A percentile compares a stretch with the other conserved stretches of the same genome.
These are phyloP conservation scores for Ptychodera flava DNA, from an alignment of 35 echinoderm and acorn worm genomes.

Conservation along the genomic window DNA sequence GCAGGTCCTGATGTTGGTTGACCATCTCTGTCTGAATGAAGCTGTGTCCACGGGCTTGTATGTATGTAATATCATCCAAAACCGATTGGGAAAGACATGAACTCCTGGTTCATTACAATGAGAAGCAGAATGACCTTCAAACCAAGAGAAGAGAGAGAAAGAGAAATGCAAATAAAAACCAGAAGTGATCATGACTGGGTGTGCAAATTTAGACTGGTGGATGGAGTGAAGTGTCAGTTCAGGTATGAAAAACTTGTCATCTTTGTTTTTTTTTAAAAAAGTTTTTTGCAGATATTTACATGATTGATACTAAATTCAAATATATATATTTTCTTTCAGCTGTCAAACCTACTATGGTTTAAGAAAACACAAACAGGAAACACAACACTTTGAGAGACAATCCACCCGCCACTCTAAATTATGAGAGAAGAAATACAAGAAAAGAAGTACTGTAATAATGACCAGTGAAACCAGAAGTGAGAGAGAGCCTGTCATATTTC, in stretches of 20 bases:
- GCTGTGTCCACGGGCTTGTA: neutral
- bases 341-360: neutral
- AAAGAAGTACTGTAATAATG: too few species aligned
- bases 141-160: neutral
- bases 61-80: conserved; percentile 2
- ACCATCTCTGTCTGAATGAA: neutral
- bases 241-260: neutral
- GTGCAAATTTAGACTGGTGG: neutral
- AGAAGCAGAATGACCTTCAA: neutral
- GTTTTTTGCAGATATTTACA: neutral
- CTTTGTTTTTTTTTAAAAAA: neutral
- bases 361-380: neutral
- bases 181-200: neutral
- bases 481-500: too few species aligned
- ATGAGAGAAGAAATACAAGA: too few species aligned
- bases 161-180: neutral
- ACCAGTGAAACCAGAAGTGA: too few species aligned
- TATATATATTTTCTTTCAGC: neutral
- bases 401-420: too few species aligned
- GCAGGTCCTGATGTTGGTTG: neutral
- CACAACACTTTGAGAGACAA: neutral
- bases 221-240: neutral
- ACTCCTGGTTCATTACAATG: neutral
- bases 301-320: neutral
- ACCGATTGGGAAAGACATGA: neutral